Evolutionary conservation across 2,888 invertebrate species (phyloP).

Genomic region (Limenitis arthemis): DNA sequence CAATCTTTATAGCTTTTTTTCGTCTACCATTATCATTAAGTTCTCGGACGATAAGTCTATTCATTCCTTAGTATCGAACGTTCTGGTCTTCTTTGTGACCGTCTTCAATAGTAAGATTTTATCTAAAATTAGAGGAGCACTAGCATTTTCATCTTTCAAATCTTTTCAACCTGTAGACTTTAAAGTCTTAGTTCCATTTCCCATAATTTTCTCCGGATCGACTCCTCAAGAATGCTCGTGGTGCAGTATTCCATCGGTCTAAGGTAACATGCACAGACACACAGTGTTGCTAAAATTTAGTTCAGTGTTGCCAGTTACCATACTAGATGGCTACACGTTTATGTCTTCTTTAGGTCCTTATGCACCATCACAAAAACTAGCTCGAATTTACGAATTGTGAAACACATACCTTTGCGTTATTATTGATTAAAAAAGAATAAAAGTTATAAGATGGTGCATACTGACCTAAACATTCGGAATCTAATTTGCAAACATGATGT

Average conservation of each 20-base stretch:
- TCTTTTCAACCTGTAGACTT: constrained; percentile 10
- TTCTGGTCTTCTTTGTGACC: too few species aligned
- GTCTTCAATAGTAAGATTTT: background rate
- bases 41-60: too few species aligned
- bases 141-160: constrained; percentile 14
- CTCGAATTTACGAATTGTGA: background rate
- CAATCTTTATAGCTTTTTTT: too few species aligned
- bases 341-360: background rate
- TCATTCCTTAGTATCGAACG: too few species aligned
- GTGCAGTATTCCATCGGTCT: constrained; percentile 60
- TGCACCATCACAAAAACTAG: constrained; percentile 1
- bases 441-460: constrained; percentile 6
- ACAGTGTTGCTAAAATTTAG: constrained; percentile 13
- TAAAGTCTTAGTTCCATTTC: constrained; percentile 18
- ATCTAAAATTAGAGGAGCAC: constrained; percentile 6
- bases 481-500: constrained; percentile 10
- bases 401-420: background rate
- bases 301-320: constrained; percentile 11
- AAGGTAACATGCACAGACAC: constrained; percentile 43
- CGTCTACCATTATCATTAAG: too few species aligned
- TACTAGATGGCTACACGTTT: constrained; percentile 9
- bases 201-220: constrained; percentile 35
- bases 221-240: constrained; percentile 53
- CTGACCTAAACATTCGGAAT: background rate
- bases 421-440: background rate